phyloP scores from a whole-genome alignment of 1,140 invertebrate species.

The Formica selysi region DNA sequence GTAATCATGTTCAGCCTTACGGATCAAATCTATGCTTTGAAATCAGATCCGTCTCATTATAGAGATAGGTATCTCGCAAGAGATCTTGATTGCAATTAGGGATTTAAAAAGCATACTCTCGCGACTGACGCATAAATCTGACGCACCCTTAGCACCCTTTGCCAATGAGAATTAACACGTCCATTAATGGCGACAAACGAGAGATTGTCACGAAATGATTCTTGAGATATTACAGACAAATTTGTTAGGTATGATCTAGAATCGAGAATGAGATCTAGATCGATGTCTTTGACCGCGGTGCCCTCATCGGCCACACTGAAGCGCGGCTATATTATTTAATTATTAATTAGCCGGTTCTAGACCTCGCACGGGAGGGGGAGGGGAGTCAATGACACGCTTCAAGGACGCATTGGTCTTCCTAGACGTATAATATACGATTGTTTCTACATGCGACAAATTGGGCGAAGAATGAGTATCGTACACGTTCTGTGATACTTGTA shows the following conservation, averaged over 20 bases:
- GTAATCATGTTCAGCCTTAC: not conserved
- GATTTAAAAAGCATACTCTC: constrained; percentile 3
- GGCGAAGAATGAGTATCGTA: constrained; percentile 12
- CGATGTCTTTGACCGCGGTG: constrained; percentile 73
- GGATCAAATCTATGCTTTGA: not conserved
- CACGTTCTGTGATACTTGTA: constrained; percentile 11
- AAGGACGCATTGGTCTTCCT: constrained; percentile 42
- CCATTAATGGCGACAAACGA: constrained; percentile 27
- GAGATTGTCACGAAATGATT: constrained; percentile 38
- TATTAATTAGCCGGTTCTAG: constrained; percentile 73
- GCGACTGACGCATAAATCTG: constrained; percentile 15
- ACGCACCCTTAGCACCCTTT: constrained; percentile 13
- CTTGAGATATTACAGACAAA: not conserved
- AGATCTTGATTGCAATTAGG: constrained; percentile 7
- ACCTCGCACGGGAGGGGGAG: constrained; percentile 13
- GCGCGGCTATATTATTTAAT: constrained; percentile 67
- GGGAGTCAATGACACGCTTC: constrained; percentile 72
- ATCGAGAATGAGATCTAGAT: constrained; percentile 65
- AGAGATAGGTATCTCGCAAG: not conserved
- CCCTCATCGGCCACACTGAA: constrained; percentile 38
- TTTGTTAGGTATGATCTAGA: constrained; percentile 60
- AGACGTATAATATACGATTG: not conserved
- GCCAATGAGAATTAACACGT: constrained; percentile 38
- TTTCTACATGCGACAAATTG: not conserved
- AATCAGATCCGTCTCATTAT: constrained; percentile 12